Base-by-base conservation (phyloP, 2,113 vertebrate genomes). In the Cyprinodon variegatus region DNA sequence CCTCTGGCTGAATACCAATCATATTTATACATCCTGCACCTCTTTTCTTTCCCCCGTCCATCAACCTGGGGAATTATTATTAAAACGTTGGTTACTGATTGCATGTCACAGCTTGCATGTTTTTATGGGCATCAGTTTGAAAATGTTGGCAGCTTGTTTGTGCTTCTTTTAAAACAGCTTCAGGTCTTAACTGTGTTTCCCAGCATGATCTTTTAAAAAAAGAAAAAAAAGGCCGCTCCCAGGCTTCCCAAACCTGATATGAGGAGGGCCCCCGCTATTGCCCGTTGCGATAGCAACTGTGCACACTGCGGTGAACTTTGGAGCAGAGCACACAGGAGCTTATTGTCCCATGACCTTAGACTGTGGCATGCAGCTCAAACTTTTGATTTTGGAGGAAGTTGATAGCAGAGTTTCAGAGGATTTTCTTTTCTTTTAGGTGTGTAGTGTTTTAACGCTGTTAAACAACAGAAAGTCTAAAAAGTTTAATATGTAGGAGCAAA, bases 241-340 rank as follows among this genome's bases (percentile, higher is more conserved):
- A 37, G 65, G 76, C 72, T 77, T 84, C 71, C 79, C 79, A 84
- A 88, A 83, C 82, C 87, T 88, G 74, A 90, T 90, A 85, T 38
- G 65, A 87, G 63, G 57, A 41, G 5, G 22, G 76, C 82, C 83
- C 83, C 48, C 2, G 74, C 79, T 83, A 72, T 81, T 83, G 41
- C 20, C 9, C 17, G 91, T 93, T 86, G 82, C 91, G 88, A n/a
- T 60, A 86, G 92, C 17, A 41, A 92, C 90, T 7, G 77, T 74
- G 80, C 89, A 81, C 67, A 91, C 84, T 77, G 67, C 75, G 86
- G 83, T 91, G 92, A 92, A 94, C 91, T 93, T 92, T 91, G 86
- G 83, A 91, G 85, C 83, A 48, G 78, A 80, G 74, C 85, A 83
- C 82, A 88, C 88, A 88, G 50, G 85, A 68, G 1, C 53, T 71